Conservation (phyloP, 2,113 vertebrate species). For the Urocitellus parryii region DNA sequence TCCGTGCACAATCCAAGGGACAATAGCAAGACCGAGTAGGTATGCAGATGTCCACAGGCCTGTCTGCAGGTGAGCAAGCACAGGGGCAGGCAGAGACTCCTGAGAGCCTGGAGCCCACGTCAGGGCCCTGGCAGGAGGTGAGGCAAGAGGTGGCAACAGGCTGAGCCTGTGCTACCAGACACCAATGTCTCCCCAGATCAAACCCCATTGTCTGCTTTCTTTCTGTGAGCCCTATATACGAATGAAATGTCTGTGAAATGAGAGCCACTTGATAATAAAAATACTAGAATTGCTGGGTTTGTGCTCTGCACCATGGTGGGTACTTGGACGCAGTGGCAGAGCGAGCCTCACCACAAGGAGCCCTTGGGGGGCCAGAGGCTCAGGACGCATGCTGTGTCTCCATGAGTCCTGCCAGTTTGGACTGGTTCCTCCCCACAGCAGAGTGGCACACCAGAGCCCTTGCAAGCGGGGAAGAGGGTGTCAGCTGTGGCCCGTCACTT, state of each 20-base stretch:
- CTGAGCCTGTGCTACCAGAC: not conserved
- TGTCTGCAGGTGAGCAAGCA: too few species aligned
- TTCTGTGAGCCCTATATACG: not conserved
- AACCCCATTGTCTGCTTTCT: not conserved
- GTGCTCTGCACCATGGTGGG: not conserved
- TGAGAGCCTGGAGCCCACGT: not conserved
- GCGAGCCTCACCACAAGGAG: not conserved
- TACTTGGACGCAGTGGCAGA: not conserved
- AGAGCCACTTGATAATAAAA: not conserved
- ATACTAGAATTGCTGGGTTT: not conserved
- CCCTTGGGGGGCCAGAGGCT: not conserved
- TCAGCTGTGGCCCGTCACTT: not conserved
- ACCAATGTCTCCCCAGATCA: not conserved
- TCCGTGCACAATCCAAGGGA: not conserved
- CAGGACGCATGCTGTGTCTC: rapidly evolving
- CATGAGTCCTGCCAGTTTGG: not conserved
- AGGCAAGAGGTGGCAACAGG: not conserved
- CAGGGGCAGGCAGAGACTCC: not conserved
- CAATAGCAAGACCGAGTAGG: not conserved
- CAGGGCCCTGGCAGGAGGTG: too few species aligned
- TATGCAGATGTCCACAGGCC: not conserved
- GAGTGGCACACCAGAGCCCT: not conserved
- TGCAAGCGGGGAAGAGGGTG: not conserved
- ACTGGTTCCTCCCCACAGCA: not conserved
- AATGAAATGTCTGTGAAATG: not conserved